These are phyloP conservation scores for Sparidentex hasta DNA, from an alignment of 2,797 vertebrate genomes.

Conservation along the genomic window DNA sequence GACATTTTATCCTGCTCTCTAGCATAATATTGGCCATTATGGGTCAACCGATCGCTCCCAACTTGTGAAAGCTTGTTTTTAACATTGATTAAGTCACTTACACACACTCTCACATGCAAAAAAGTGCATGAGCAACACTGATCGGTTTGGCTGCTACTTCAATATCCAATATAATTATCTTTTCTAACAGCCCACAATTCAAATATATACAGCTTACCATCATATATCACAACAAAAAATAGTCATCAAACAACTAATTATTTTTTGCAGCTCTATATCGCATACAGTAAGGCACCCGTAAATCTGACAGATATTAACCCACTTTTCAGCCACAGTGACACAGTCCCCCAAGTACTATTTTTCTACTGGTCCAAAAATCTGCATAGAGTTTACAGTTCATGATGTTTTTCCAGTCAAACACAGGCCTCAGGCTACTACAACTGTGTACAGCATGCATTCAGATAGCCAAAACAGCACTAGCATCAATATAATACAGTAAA, in stretches of 20 bases:
- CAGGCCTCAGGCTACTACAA: constrained; percentile 4
- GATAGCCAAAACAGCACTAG: not conserved
- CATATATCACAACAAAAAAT: not conserved
- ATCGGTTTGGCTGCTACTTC: not conserved
- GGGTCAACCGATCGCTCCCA: constrained; percentile 21
- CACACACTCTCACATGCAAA: not conserved
- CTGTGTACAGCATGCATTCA: not conserved
- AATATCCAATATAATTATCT: not conserved
- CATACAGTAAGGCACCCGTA: not conserved
- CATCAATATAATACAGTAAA: not conserved
- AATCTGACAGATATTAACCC: constrained; percentile 19
- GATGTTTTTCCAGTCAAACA: constrained; percentile 12
- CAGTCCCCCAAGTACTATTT: not conserved
- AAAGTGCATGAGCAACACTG: not conserved
- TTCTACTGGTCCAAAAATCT: not conserved
- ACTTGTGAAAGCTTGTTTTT: constrained; percentile 42
- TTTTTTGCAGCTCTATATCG: not conserved
- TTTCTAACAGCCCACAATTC: not conserved
- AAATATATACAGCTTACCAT: not conserved
- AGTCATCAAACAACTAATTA: not conserved
- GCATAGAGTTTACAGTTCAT: not conserved
- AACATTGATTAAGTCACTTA: constrained; percentile 12
- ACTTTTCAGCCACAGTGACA: not conserved
- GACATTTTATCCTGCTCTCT: constrained; percentile 59
- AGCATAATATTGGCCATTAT: constrained; percentile 16